Evolutionary conservation across 2,888 invertebrate genomes (phyloP).

Genomic region (Podabrus alpinus): DNA sequence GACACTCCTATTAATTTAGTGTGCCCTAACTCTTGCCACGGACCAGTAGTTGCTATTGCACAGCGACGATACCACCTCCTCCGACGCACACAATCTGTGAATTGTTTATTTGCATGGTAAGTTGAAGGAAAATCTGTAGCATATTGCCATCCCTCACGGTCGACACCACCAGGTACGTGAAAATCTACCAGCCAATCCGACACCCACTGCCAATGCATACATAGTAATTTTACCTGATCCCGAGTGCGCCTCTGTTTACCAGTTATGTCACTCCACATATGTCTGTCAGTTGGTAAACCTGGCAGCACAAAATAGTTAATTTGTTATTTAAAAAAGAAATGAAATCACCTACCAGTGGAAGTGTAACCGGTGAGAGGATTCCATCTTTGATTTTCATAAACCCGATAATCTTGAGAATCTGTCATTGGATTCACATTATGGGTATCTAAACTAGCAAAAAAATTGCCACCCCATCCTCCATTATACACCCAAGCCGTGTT

Average conservation of each 20-base stretch:
- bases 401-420: conserved; percentile 84
- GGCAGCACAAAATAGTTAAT: not conserved
- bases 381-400: conserved; percentile 95
- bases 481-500: conserved; percentile 89
- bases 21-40: conserved; percentile 87
- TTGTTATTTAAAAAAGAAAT: not conserved
- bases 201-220: conserved; percentile 88
- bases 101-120: conserved; percentile 83
- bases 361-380: conserved; percentile 90
- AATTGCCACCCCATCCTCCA: conserved; percentile 86
- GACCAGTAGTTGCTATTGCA: conserved; percentile 80
- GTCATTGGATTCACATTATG: conserved; percentile 74
- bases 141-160: conserved; percentile 93
- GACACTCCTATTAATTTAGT: conserved; percentile 83
- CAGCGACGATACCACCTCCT: conserved; percentile 84
- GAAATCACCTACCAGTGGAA: conserved; percentile 59
- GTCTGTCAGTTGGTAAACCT: conserved; percentile 77
- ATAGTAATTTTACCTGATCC: conserved; percentile 83
- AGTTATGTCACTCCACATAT: conserved; percentile 90
- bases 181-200: conserved; percentile 94
- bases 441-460: conserved; percentile 67
- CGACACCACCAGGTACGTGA: conserved; percentile 86
- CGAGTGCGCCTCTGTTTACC: conserved; percentile 83
- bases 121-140: conserved; percentile 89
- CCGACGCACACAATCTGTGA: conserved; percentile 87